Conservation (phyloP, 92 coral and sea anemone species). For the Muricea muricata region DNA sequence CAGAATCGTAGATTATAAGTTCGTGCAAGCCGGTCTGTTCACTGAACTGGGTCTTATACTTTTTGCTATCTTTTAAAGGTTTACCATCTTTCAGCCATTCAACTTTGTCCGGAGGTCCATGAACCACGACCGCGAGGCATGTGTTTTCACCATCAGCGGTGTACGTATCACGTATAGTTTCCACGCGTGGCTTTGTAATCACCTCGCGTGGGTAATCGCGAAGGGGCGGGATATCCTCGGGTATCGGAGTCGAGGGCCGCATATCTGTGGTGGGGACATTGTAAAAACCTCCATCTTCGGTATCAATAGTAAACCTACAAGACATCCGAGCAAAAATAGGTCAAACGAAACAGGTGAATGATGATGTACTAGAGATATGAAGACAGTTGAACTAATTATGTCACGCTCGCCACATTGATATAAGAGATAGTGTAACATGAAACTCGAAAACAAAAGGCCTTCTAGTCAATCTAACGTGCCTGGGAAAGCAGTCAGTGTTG, state of each 20-base stretch:
- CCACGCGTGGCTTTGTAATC: conserved; percentile 37
- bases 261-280: background rate
- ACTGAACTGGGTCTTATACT: conserved; percentile 76
- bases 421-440: no score
- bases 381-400: no score
- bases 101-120: conserved; percentile 80
- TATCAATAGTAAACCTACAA: background rate
- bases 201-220: conserved; percentile 4
- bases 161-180: conserved; percentile 41
- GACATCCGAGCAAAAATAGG: background rate
- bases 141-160: conserved; percentile 39
- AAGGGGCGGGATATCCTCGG: conserved; percentile 5
- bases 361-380: no score
- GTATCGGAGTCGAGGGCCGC: conserved; percentile 20
- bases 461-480: no score
- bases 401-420: no score
- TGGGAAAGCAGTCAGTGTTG: no score
- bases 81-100: conserved; percentile 95
- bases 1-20: conserved; percentile 81
- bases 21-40: conserved; percentile 71
- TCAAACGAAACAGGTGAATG: background rate
- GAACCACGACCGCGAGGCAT: conserved; percentile 79
- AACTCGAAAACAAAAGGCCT: no score
- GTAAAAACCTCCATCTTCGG: background rate
- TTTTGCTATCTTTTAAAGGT: conserved; percentile 70